Evolutionary conservation across 2,113 vertebrate species (phyloP), one percentile per base, ranked within the genome.

Genomic region (Crotophaga sulcirostris): DNA sequence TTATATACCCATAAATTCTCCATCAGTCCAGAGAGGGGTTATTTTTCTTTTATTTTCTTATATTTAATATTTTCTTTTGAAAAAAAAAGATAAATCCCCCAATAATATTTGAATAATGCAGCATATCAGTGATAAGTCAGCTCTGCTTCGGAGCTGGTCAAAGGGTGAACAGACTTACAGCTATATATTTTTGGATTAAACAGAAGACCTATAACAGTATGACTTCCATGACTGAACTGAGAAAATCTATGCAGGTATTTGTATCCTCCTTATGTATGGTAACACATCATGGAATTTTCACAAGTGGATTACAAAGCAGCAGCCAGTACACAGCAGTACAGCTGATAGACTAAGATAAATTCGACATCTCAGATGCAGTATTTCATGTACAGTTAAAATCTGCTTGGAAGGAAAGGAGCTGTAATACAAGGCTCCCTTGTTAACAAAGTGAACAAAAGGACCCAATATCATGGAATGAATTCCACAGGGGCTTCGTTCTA

Each of bases 1-100:
- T 94, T 94, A 72, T 86, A 70, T 4, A 67, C 28, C 45, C 49
- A 75, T 83, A 93, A 88, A 74, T 93, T 92, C 66, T 77, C 79
- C 23, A 17, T 26, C 64, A 49, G 10, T 47, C 47, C 18, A 74
- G 24, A 56, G 11, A 73, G 5, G 6, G 7, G 14, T 40, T 78
- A 66, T 77, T 94, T 82, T 42, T 90, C 31, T n/a, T 93, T 89
- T 75, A 49, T 72, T 70, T 69, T 42, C 31, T 87, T 51, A 45
- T 89, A 64, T 94, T 77, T 77, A 59, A 34, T 89, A 68, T 29
- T 91, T 84, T 47, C 12, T 81, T 91, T 56, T 67, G 20, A 66
- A 89, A 95, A 79, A 89, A 95, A 91, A 90, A 78, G 79, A 62
- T 51, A 67, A 20, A 14, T 24, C 14, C 6, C 16, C 19, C 45